Evolutionary conservation across 1,140 invertebrate genomes (phyloP), one percentile per base, ranked within the genome.

Genomic region (Drosophila gunungcola): DNA sequence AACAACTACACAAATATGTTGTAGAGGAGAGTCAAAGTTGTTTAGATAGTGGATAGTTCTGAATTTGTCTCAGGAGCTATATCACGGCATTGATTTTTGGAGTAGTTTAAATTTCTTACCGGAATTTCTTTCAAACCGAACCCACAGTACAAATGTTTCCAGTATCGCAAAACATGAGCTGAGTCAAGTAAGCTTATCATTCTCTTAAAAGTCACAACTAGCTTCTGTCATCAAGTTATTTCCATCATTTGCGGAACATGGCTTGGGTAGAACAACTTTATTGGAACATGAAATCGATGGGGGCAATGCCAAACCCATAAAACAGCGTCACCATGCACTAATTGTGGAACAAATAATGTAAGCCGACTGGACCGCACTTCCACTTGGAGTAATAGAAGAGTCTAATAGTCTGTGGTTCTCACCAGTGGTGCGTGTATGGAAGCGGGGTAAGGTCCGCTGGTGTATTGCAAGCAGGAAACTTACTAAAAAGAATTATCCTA

Each of bases 201-300:
- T 21, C 11, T 39, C 27, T 7, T 38, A 55, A 21, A 36, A 39
- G 29, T 7, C 3, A n/a, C 27, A 41, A 7, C n/a, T 42, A 9
- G 38, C 34, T 12, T n/a, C 21, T 3, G 53, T 16, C 2, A 39
- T 42, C 2, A 42, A n/a, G 7, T 16, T 42, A 42, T 42, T 55
- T 42, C 53, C 25, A 2, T 46, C 13, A 0, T 58, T 58, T 12
- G 3, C n/a, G 1, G 7, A 48, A 27, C 16, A 58, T 27, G 56
- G 43, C 0, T 46, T 48, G 12, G 29, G 32, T n/a, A 32, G 38
- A 34, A 60, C 32, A 6, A 34, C 34, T 2, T 4, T 60, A 13
- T 12, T 52, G 29, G 5, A 46, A 3, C 57, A 39, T 36, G 56
- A 48, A 4, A 60, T 60, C 3, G 45, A 60, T 46, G 45, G 21